phyloP scores from a whole-genome alignment of 2,888 invertebrate species.

The Netelia melanura region DNA sequence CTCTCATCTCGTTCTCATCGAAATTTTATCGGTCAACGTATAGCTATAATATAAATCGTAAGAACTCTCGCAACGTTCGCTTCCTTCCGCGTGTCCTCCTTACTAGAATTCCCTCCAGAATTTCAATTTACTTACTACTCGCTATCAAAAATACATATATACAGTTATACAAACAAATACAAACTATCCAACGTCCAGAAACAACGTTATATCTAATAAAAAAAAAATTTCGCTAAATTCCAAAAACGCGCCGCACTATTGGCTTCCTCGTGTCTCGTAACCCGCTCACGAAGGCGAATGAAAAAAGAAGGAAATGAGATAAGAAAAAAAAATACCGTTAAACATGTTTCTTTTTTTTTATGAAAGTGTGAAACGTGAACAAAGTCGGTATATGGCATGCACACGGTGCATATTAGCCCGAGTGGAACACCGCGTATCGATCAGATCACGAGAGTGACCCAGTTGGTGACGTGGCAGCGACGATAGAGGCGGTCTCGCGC shows the following conservation, averaged over 20 bases:
- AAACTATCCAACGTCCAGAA: too few relatives aligned
- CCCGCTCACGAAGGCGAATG: too few relatives aligned
- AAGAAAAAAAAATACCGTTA: neutral
- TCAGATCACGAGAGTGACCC: slow-evolving; percentile 62
- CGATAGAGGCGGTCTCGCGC: neutral
- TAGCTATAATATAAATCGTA: neutral
- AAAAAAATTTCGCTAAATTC: too few relatives aligned
- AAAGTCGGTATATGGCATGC: neutral
- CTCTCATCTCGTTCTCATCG: slow-evolving; percentile 52
- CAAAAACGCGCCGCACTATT: too few relatives aligned
- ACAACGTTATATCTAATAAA: too few relatives aligned
- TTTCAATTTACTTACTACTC: slow-evolving; percentile 22
- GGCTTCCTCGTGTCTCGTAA: too few relatives aligned
- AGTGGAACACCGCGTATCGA: slow-evolving; percentile 39
- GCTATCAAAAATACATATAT: slow-evolving; percentile 1
- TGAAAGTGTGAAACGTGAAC: too few relatives aligned
- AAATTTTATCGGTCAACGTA: slow-evolving; percentile 53
- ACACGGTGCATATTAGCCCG: neutral
- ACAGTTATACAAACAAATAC: neutral
- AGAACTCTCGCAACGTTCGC: neutral
- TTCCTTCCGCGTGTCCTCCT: neutral
- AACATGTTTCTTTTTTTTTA: too few relatives aligned
- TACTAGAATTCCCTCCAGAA: neutral
- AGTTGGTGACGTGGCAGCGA: slow-evolving; percentile 35
- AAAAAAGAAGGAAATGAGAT: neutral